Evolutionary conservation across 2,888 invertebrate genomes (phyloP), one percentile per base, ranked within the genome.

Genomic region (Clostera curtula): DNA sequence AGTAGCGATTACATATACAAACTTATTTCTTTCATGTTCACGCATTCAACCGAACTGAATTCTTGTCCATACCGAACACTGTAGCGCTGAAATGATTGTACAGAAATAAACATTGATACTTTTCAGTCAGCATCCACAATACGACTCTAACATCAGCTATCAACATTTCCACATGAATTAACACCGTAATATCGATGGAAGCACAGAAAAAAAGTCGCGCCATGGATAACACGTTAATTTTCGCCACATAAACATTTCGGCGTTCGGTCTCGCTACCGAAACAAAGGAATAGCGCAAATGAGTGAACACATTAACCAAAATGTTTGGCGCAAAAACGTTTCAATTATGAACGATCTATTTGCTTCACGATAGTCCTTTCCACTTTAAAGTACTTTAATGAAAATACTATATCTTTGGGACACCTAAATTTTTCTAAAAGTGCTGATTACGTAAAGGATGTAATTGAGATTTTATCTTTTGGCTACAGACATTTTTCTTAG

Each of bases 281-380:
- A 47, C 35, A 47, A 47, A 44, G 33, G 31, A 36, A 32, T 31
- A 27, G 32, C 37, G 31, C 41, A 48, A 55, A 59, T 48, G 56
- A 54, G 45, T 36, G 30, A 43, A 43, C 41, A 41, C 46, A 41
- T 40, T 43, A 51, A 30, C 21, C 36, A 36, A 40, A 43, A 40
- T 12, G 27, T 6, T 32, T 22, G 10, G 27, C 21, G 9, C 25
- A 21, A 27, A 27, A 43, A 25, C 24, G 20, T 20, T 14, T 8
- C 24, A 12, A 27, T 31, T 22, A 20, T 14, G 3, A 11, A 12
- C 6, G 17, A 18, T 12, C 20, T 36, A 23, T 31, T 40, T 40
- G 27, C 31, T 32, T 29, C 19, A 21, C 19, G 23, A 19, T 18
- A n/a, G 11, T 12, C 21, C n/a, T 21, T 25, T 9, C 6, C 12